Conservation (phyloP, 2,113 vertebrate genomes). For the Mixornis gularis region DNA sequence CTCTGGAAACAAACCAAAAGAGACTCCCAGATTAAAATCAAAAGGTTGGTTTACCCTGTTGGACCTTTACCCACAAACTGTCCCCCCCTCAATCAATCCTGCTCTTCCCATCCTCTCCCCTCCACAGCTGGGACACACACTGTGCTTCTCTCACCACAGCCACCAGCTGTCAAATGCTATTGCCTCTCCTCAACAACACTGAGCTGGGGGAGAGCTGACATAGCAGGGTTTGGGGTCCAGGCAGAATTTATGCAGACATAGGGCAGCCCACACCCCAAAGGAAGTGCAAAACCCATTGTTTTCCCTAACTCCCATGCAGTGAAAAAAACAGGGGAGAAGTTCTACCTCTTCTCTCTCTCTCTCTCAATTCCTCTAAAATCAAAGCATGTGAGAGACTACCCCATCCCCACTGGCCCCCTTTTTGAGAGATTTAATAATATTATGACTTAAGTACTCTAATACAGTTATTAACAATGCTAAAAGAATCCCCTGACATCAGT, state of each 20-base stretch:
- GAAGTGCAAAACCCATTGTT: not conserved
- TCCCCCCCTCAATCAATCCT: fast-evolving
- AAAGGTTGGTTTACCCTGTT: not conserved
- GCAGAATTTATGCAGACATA: not conserved
- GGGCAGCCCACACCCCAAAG: not conserved
- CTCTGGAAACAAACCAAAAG: not conserved
- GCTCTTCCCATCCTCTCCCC: not conserved
- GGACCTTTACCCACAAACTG: not conserved
- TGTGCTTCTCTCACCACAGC: not conserved
- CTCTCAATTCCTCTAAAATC: not conserved
- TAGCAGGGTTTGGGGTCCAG: not conserved
- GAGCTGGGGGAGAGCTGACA: not conserved
- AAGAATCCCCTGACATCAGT: not conserved
- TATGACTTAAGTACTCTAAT: not conserved
- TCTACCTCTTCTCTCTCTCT: not conserved
- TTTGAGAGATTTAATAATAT: not conserved
- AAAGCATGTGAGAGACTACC: not conserved
- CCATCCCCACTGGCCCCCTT: not conserved
- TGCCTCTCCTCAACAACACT: not conserved
- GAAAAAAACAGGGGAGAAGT: not conserved
- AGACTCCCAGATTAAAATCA: not conserved
- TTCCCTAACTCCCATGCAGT: fast-evolving
- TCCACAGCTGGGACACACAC: not conserved
- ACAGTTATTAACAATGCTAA: not conserved
- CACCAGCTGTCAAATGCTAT: not conserved